These are phyloP conservation scores for Eupithecia pulchellata DNA, from an alignment of 2,888 invertebrate species.

Conservation along the genomic window DNA sequence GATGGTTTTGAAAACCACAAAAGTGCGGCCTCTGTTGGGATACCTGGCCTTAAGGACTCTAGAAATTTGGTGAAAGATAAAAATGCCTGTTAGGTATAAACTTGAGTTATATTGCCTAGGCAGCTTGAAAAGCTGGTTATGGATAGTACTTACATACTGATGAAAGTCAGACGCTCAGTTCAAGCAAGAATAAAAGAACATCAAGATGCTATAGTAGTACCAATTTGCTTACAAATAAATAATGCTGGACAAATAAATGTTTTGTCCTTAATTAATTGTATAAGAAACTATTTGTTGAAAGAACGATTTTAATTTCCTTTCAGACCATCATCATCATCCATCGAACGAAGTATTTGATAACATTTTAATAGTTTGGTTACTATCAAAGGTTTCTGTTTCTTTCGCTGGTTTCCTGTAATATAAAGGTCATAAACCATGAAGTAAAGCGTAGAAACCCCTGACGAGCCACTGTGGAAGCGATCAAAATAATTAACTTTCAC, in stretches of 20 bases:
- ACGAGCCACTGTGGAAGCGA: background rate
- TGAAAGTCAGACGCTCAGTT: constrained; percentile 20
- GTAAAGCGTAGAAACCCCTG: background rate
- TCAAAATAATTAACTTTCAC: background rate
- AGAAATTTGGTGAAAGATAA: background rate
- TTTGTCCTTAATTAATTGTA: background rate
- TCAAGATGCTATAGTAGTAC: background rate
- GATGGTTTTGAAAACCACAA: too few species aligned
- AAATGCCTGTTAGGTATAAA: background rate
- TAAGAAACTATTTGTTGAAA: background rate
- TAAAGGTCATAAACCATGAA: constrained; percentile 1
- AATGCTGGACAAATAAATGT: background rate
- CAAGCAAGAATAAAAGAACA: constrained; percentile 26
- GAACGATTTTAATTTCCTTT: background rate
- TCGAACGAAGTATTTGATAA: background rate
- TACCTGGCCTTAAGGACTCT: constrained; percentile 1
- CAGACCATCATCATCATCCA: background rate
- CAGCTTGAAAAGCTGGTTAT: background rate
- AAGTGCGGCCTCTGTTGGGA: too few species aligned
- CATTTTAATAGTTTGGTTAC: background rate
- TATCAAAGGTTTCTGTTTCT: constrained; percentile 1
- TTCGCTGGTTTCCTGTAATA: background rate
- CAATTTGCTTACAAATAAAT: background rate
- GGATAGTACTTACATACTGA: constrained; percentile 30
- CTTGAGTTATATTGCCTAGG: constrained; percentile 8